Conservation (phyloP, 2,797 vertebrate species). For the Neosilurus mollespiculum region DNA sequence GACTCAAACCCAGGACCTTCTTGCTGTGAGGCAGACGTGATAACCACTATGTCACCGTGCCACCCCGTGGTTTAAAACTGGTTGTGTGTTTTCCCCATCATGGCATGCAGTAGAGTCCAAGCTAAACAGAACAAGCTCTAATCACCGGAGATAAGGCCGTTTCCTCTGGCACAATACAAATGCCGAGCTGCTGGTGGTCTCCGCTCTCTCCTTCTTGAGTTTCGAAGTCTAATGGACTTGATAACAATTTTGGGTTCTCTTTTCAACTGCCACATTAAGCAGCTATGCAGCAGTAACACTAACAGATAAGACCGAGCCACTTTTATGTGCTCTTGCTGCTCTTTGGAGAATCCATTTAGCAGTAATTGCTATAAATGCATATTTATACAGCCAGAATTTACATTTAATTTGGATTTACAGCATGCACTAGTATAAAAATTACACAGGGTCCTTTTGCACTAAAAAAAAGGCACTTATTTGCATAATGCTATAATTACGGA, state of each 20-base stretch:
- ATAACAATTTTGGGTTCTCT: slow-evolving; percentile 43
- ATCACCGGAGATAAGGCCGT: slow-evolving; percentile 23
- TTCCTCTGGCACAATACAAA: slow-evolving; percentile 29
- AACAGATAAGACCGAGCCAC: slow-evolving; percentile 17
- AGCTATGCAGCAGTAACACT: slow-evolving; percentile 25
- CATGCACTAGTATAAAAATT: not conserved
- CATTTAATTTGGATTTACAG: not conserved
- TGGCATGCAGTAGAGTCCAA: not conserved
- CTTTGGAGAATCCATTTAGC: not conserved
- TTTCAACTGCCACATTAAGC: slow-evolving; percentile 40
- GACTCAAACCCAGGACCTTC: not conserved
- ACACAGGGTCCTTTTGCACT: not conserved
- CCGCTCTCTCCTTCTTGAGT: not conserved
- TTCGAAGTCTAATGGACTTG: slow-evolving; percentile 27
- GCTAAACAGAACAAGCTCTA: slow-evolving; percentile 3
- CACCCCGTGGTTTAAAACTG: not conserved
- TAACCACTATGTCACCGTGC: too few species aligned
- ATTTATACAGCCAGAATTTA: not conserved
- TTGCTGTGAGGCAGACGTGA: too few species aligned
- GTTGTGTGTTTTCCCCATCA: not conserved
- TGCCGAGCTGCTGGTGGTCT: slow-evolving; percentile 37
- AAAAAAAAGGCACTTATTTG: not conserved
- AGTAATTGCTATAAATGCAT: not conserved
- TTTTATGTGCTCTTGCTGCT: slow-evolving; percentile 15
- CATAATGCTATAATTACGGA: not conserved